Conservation (phyloP, 2,888 invertebrate genomes). For the Therioaphis trifolii region DNA sequence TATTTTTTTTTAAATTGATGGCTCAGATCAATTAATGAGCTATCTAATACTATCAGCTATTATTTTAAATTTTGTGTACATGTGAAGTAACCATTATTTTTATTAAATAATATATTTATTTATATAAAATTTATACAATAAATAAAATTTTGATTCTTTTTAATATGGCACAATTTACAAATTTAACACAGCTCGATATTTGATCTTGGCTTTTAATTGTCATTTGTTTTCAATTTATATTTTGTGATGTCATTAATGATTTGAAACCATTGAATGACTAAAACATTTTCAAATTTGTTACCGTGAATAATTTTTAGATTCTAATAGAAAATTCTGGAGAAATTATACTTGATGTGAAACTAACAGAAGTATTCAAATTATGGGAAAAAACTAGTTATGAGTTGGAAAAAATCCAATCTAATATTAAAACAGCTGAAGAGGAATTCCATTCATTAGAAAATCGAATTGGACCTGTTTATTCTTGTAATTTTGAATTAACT, state of each 20-base stretch:
- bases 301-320: conserved; percentile 52
- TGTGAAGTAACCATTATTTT: too few relatives aligned
- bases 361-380: conserved; percentile 69
- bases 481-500: conserved; percentile 66
- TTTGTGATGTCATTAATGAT: not conserved
- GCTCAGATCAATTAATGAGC: too few relatives aligned
- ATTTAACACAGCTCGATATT: too few relatives aligned
- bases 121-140: too few relatives aligned
- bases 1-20: too few relatives aligned
- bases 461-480: conserved; percentile 79
- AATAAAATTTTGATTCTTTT: too few relatives aligned
- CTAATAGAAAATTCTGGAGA: conserved; percentile 38
- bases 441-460: conserved; percentile 80
- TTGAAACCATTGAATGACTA: not conserved
- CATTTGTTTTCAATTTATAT: not conserved
- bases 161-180: too few relatives aligned
- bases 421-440: conserved; percentile 80
- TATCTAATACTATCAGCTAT: too few relatives aligned
- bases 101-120: conserved; percentile 27
- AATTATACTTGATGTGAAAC: conserved; percentile 36
- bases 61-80: too few relatives aligned
- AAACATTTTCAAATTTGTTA: not conserved
- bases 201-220: too few relatives aligned
- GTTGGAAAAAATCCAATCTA: conserved; percentile 87
- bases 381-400: conserved; percentile 98